phyloP scores from a whole-genome alignment of 2,797 vertebrate genomes.

The Clarias platycephalus region DNA sequence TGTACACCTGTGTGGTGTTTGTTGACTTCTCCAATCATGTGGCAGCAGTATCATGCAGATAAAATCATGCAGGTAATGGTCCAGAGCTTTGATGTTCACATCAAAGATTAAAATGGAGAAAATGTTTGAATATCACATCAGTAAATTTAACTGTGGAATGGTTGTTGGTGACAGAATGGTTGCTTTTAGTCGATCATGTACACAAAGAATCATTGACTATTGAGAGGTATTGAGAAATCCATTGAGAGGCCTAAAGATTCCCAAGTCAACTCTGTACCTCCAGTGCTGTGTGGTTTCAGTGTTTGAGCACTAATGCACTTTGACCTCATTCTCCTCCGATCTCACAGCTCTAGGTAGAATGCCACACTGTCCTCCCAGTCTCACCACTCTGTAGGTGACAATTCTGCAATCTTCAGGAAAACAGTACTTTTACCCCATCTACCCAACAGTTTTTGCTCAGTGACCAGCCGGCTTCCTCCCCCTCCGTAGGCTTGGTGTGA shows the following conservation, averaged over 20 bases:
- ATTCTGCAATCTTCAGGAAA: constrained; percentile 42
- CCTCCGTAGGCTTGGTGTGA: constrained; percentile 39
- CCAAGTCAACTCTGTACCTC: neutral
- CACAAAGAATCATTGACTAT: neutral
- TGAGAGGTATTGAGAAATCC: neutral
- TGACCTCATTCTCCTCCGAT: constrained; percentile 20
- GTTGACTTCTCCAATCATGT: neutral
- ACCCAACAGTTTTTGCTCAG: constrained; percentile 15
- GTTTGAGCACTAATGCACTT: constrained; percentile 28
- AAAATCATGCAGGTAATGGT: neutral
- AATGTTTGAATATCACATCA: neutral
- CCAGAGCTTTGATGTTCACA: neutral
- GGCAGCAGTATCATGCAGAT: neutral
- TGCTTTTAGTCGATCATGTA: neutral
- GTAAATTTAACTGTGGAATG: neutral
- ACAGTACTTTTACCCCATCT: neutral
- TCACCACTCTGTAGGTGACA: constrained; percentile 30
- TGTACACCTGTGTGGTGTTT: neutral
- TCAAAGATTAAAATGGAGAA: neutral
- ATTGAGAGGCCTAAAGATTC: neutral
- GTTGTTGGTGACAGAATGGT: neutral
- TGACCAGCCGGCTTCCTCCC: constrained; percentile 12
- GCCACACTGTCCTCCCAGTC: constrained; percentile 40
- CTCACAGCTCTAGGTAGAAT: constrained; percentile 31
- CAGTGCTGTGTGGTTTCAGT: neutral